Evolutionary conservation across 2,113 vertebrate species (phyloP), one percentile per base, ranked within the genome.

Genomic region (Perca schrenkii): DNA sequence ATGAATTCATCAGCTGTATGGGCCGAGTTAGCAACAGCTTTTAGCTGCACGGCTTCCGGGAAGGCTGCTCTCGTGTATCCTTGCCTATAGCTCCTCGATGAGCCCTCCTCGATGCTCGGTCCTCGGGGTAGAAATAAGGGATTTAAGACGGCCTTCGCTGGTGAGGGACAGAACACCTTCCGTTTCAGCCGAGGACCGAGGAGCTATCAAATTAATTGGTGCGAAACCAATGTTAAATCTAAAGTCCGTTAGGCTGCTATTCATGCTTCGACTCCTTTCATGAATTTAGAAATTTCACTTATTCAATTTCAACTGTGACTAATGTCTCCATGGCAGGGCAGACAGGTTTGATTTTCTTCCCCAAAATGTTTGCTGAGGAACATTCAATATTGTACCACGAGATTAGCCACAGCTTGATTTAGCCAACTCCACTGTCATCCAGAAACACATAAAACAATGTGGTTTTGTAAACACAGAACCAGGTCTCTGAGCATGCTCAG

Each of bases 221-320:
- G 43, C 21, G 7, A 74, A 63, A 72, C 70, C 19, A 47, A 36
- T 47, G 31, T 72, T 74, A 71, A 79, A 63, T 82, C 34, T 77
- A 79, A 43, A 79, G 56, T 60, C 57, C 83, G 80, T 85, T 76
- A 87, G 46, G 19, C 72, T 21, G 54, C 22, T 70, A 65, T 84
- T 65, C 46, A 79, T 17, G 36, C 65, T 63, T 77, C n/a, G 47
- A 11, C 52, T 82, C 21, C 47, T 19, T 70, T 79, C 36, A 64
- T 8, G 63, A 22, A 65, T 14, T 31, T 15, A 50, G 70, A 19
- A 40, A 14, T 79, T 67, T 57, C 25, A n/a, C 62, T 46, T 49
- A 6, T 1, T 52, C 21, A 49, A 16, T 77, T 83, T 77, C 28
- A 76, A 61, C 21, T 77, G 21, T 21, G 43, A 56, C 25, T 28